Evolutionary conservation across 2,888 invertebrate genomes (phyloP).

Genomic region (Hydroisotoma schaefferi): DNA sequence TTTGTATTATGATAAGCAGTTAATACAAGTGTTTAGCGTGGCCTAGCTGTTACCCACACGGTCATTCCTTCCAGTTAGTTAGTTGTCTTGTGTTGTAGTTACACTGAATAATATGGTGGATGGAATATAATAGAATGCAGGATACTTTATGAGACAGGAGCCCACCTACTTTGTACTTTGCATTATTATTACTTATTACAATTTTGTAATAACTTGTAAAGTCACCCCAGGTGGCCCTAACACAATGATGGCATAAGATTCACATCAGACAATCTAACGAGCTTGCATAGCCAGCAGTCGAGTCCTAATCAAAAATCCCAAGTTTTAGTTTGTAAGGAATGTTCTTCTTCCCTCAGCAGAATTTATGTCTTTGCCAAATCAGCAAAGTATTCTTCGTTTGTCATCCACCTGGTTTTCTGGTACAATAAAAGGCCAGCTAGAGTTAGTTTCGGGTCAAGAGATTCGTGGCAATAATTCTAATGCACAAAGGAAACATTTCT

Average conservation of each 20-base stretch:
- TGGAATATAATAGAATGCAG: background rate
- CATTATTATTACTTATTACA: slow-evolving; percentile 26
- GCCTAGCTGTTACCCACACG: too few species aligned
- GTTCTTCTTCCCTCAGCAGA: slow-evolving; percentile 1
- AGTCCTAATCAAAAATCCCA: slow-evolving; percentile 4
- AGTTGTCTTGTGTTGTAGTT: too few species aligned
- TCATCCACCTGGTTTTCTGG: slow-evolving; percentile 7
- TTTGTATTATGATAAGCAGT: too few species aligned
- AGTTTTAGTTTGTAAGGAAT: too few species aligned
- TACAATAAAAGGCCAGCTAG: slow-evolving; percentile 5
- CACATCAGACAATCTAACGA: slow-evolving; percentile 1
- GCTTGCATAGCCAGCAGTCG: too few species aligned
- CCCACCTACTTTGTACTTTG: slow-evolving; percentile 21
- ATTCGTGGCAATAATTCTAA: too few species aligned
- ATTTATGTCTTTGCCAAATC: slow-evolving; percentile 5
- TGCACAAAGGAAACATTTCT: too few species aligned
- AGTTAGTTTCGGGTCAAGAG: too few species aligned
- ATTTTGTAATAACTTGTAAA: slow-evolving; percentile 20
- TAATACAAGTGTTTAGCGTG: too few species aligned
- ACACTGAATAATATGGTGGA: too few species aligned
- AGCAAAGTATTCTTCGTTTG: background rate
- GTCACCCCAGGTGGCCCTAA: slow-evolving; percentile 19
- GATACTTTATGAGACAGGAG: slow-evolving; percentile 23
- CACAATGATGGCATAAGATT: slow-evolving; percentile 1
- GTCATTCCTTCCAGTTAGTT: too few species aligned